Base-by-base conservation (phyloP, 1,140 invertebrate genomes). In the Gonatopus flavifemur region DNA sequence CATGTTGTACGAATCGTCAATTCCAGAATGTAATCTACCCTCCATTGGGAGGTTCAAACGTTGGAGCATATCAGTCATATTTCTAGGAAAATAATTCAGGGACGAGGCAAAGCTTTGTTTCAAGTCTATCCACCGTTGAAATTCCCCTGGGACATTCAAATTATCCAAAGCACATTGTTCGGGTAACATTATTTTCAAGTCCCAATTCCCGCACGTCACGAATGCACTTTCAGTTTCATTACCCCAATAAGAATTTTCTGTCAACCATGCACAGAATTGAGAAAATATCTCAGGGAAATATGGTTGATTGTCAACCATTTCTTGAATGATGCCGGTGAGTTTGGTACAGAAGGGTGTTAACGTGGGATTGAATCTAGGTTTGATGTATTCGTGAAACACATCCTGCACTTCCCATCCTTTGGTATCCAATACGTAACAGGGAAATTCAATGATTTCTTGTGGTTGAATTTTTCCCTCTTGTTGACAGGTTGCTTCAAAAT, bases 361-460 rank as follows among this genome's bases (percentile, higher is more conserved):
- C 3, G 68, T 41, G 15, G 78, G 78, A 68, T 84, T 65, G 1
- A 80, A 44, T 30, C 52, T 60, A 16, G 86, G 86, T 46, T 78
- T 76, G 2, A 88, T 76, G 69, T 86, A 88, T 12, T 80, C 65
- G 52, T 87, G 85, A 67, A 87, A 88, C 15, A 52, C 53, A 25
- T 80, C 70, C 46, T 82, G 80, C 12, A 82, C 56, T 51, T 81
- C 25, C 67, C 83, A 80, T 39, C 79, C 81, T 32, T 62, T 60
- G 0, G 77, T 74, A 53, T 83, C 83, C 1, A 88, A 47, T 49
- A 80, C 84, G 2, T 84, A 49, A 36, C 84, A 84, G 2, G 85
- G 86, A 61, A 87, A 83, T 68, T 87, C 85, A 37, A 88, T 86
- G 10, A 88, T 86, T 74, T 87, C 85, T 77, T 84, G 77, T 10